Conservation (phyloP, 2,888 invertebrate genomes). For the Cenopis cana region DNA sequence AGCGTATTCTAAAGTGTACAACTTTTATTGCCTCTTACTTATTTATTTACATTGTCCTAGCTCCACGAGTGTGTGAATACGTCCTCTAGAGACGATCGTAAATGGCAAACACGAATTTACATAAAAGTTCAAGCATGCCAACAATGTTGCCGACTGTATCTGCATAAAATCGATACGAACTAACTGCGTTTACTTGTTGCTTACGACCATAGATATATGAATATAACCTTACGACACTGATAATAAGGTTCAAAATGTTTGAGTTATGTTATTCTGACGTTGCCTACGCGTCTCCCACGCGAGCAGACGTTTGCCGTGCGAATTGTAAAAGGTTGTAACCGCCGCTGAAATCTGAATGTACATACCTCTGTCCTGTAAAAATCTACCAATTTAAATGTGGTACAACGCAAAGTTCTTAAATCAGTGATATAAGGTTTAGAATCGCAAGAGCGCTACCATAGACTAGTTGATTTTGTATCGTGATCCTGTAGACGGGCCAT, state of each 20-base stretch:
- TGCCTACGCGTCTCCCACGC: constrained; percentile 61
- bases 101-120: constrained; percentile 41
- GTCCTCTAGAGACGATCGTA: constrained; percentile 40
- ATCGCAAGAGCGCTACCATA: not conserved
- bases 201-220: too few relatives aligned
- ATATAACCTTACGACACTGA: too few relatives aligned
- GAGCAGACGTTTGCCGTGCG: constrained; percentile 22
- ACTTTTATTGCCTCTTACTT: constrained; percentile 36
- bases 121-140: constrained; percentile 40
- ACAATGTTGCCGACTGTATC: constrained; percentile 39
- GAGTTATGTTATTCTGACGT: constrained; percentile 33
- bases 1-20: constrained; percentile 22
- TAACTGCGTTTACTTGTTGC: constrained; percentile 19
- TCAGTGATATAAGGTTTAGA: not conserved
- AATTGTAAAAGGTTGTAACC: not conserved
- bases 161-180: constrained; percentile 36
- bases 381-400: not conserved
- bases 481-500: constrained; percentile 31
- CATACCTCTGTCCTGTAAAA: not conserved
- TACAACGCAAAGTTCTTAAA: not conserved
- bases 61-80: constrained; percentile 34
- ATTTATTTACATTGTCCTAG: constrained; percentile 40
- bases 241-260: constrained; percentile 27
- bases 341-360: not conserved
- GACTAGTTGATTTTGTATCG: constrained; percentile 11